Conservation (phyloP, 2,113 vertebrate species). For the Dendrocopos noguchii region DNA sequence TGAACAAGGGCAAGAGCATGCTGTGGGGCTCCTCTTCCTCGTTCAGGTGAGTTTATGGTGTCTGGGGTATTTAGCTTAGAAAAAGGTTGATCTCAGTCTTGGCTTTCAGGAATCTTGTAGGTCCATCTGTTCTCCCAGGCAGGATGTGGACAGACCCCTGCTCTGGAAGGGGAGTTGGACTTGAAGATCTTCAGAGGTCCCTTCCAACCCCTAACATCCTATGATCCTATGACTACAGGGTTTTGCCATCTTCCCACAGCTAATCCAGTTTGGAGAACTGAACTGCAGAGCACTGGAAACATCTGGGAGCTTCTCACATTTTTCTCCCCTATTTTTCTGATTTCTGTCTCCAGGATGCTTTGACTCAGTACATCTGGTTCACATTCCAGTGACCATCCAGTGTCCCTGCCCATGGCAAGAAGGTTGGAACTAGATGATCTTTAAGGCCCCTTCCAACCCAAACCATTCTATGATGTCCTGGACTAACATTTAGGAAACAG, state of each 20-base stretch:
- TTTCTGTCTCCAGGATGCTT: not conserved
- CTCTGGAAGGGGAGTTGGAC: too few relatives aligned
- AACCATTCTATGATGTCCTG: too few relatives aligned
- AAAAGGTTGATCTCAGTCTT: not conserved
- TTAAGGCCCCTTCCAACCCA: too few relatives aligned
- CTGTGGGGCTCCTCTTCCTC: constrained; percentile 79
- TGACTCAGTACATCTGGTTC: not conserved
- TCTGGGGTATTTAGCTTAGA: not conserved
- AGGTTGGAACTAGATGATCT: too few relatives aligned
- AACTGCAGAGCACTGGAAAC: not conserved
- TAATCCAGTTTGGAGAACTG: not conserved
- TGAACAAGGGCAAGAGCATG: constrained; percentile 75
- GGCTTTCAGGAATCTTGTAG: not conserved
- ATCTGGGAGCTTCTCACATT: not conserved
- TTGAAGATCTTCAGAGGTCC: too few relatives aligned
- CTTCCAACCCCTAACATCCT: too few relatives aligned
- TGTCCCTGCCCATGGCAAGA: not conserved
- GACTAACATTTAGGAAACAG: not conserved
- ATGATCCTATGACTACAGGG: not conserved
- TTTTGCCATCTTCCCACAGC: not conserved
- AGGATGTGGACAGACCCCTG: not conserved
- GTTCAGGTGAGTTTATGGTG: constrained; percentile 77
- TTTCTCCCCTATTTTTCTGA: accelerated
- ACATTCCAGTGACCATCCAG: not conserved
- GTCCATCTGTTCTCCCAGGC: not conserved